A percentile compares a stretch with the other conserved stretches of the same genome.
phyloP scores from a whole-genome alignment of 2,888 invertebrate species.

The Gymnosoma rotundatum region DNA sequence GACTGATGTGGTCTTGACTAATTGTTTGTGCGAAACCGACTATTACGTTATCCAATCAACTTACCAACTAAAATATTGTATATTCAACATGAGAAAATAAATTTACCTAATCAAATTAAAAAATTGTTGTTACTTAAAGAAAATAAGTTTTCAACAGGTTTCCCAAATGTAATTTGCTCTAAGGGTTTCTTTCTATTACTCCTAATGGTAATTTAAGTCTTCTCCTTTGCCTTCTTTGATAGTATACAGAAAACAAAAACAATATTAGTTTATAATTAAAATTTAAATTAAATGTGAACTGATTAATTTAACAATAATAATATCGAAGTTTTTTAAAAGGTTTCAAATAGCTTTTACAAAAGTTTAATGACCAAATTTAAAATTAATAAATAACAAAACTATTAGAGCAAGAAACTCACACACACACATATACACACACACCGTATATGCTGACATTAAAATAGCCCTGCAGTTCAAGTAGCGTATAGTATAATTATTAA shows the following conservation, averaged over 20 bases:
- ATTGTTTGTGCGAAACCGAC: too few relatives aligned
- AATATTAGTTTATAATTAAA: constrained; percentile 55
- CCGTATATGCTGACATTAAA: background rate
- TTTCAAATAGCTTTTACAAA: constrained; percentile 42
- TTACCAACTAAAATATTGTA: too few relatives aligned
- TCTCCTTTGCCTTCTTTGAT: background rate
- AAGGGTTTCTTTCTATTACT: background rate
- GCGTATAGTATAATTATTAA: too few relatives aligned
- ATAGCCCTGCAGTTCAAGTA: background rate
- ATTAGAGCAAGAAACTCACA: background rate
- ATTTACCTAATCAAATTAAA: too few relatives aligned
- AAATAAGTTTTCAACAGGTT: too few relatives aligned
- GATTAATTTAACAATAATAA: constrained; percentile 55
- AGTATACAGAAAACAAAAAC: background rate
- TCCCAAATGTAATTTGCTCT: too few relatives aligned
- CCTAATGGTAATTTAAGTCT: background rate
- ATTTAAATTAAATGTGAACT: constrained; percentile 41
- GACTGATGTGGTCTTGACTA: too few relatives aligned
- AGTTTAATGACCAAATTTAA: constrained; percentile 58
- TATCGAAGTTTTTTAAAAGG: constrained; percentile 5
- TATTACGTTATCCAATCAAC: too few relatives aligned
- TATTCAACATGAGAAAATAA: too few relatives aligned
- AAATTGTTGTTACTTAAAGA: too few relatives aligned
- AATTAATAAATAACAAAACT: constrained; percentile 56
- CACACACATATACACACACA: background rate